Evolutionary conservation across 2,113 vertebrate species (phyloP).

Genomic region (Entelurus aequoreus): DNA sequence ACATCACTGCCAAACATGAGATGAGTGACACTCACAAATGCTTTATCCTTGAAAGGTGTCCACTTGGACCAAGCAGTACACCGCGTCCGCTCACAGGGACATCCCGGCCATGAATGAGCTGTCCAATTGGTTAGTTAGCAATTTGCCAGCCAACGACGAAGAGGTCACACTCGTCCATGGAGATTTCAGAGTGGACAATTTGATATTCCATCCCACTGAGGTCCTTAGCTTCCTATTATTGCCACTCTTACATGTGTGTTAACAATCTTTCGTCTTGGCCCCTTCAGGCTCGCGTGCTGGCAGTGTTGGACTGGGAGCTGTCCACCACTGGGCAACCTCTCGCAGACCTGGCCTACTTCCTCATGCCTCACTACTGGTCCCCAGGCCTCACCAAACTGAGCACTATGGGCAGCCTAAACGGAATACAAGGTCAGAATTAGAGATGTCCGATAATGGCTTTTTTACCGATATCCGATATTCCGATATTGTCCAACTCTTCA

Average conservation of each 20-base stretch:
- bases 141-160: constrained; percentile 77
- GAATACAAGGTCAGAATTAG: constrained; percentile 54
- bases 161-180: constrained; percentile 84
- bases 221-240: constrained; percentile 48
- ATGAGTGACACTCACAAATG: background rate
- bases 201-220: constrained; percentile 90
- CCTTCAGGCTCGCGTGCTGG: constrained; percentile 78
- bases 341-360: constrained; percentile 80
- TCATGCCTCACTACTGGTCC: constrained; percentile 76
- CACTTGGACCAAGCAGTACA: constrained; percentile 90
- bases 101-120: constrained; percentile 82
- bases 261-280: background rate
- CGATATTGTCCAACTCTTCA: no score
- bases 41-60: constrained; percentile 70
- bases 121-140: constrained; percentile 81
- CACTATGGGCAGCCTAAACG: constrained; percentile 58
- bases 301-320: constrained; percentile 92
- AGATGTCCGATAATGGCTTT: no score
- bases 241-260: background rate
- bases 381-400: constrained; percentile 25
- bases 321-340: constrained; percentile 88
- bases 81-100: constrained; percentile 74
- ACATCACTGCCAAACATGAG: background rate
- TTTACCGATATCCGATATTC: no score
- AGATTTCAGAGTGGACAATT: constrained; percentile 85